Percentiles rank a stretch among this genome's conserved stretches.
Conservation (phyloP, 2,113 vertebrate genomes). For the Anthoscopus minutus region DNA sequence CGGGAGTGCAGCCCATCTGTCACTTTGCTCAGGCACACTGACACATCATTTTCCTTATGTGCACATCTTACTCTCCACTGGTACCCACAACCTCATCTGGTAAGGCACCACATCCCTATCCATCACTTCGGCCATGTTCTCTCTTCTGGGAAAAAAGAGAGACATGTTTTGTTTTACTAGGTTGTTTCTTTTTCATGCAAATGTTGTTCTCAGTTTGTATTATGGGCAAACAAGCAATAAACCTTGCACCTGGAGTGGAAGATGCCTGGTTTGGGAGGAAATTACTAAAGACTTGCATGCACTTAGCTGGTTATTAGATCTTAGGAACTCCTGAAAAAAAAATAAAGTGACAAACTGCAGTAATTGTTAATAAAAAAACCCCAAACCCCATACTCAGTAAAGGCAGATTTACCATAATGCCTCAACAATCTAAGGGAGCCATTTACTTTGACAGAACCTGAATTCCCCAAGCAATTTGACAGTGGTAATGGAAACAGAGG, state of each 20-base stretch:
- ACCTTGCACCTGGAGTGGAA: background rate
- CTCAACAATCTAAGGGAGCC: constrained; percentile 12
- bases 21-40: background rate
- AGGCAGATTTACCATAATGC: constrained; percentile 20
- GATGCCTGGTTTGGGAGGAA: background rate
- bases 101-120: background rate
- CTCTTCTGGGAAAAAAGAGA: background rate
- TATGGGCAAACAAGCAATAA: background rate
- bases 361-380: background rate
- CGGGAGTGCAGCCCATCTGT: background rate
- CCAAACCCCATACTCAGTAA: background rate
- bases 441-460: constrained; percentile 50
- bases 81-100: background rate
- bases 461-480: constrained; percentile 24
- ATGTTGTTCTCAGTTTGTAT: constrained; percentile 4
- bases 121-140: background rate
- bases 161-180: background rate
- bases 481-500: constrained; percentile 55
- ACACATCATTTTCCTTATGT: background rate
- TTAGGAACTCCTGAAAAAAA: background rate
- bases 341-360: background rate
- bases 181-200: constrained; percentile 17
- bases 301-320: background rate
- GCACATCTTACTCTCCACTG: background rate
- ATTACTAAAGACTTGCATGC: background rate